Conservation (phyloP, 2,888 invertebrate species). For the Phalera bucephala region DNA sequence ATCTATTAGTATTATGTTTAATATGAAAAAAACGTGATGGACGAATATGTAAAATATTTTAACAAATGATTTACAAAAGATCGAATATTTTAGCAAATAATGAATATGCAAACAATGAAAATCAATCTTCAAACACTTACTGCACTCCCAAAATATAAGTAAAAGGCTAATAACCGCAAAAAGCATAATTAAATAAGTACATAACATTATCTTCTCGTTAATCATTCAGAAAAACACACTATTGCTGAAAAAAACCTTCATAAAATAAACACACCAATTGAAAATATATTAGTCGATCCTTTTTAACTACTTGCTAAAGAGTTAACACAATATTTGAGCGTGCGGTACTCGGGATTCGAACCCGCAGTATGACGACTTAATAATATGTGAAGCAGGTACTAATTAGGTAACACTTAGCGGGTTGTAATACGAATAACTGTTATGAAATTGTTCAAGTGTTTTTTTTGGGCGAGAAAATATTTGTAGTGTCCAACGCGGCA, state of each 20-base stretch:
- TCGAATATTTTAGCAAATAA: no score
- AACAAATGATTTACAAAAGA: no score
- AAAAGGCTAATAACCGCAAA: background rate
- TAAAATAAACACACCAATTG: background rate
- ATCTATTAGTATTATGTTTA: no score
- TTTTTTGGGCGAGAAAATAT: slow-evolving; percentile 7
- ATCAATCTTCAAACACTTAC: no score
- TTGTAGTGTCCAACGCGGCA: slow-evolving; percentile 9
- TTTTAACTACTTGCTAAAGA: slow-evolving; percentile 22
- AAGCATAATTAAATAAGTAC: background rate
- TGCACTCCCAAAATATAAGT: no score
- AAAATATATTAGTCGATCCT: slow-evolving; percentile 12
- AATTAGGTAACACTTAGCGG: slow-evolving; percentile 42
- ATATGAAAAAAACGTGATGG: no score
- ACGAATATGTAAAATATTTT: no score
- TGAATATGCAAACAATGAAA: no score
- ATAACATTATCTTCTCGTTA: background rate
- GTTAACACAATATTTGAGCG: slow-evolving; percentile 24
- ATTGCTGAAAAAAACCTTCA: slow-evolving; percentile 6
- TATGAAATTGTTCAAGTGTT: slow-evolving; percentile 21
- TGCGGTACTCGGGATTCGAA: slow-evolving; percentile 29
- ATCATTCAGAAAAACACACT: background rate
- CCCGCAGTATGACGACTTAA: slow-evolving; percentile 31
- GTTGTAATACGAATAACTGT: slow-evolving; percentile 26
- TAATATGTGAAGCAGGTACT: slow-evolving; percentile 36